Evolutionary conservation across 2,888 invertebrate genomes (phyloP).

Genomic region (Lasioglossum villosulum): DNA sequence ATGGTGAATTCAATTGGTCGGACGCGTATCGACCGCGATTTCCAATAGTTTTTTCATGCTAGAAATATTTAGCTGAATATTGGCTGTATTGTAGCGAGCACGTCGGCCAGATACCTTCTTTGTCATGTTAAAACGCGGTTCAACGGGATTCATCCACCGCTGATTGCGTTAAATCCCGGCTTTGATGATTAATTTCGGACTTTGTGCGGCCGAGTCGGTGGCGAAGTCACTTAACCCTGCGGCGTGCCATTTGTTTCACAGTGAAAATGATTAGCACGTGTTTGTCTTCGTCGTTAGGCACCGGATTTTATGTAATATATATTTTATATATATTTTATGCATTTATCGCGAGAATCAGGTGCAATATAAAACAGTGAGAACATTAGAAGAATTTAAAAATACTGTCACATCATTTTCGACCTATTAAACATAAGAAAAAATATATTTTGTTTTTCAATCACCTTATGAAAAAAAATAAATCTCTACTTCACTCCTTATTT

Average conservation of each 20-base stretch:
- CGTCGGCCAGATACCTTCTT: background rate
- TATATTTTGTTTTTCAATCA: too few species aligned
- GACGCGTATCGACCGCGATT: background rate
- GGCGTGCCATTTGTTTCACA: background rate
- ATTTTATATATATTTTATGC: too few species aligned
- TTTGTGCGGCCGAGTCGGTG: background rate
- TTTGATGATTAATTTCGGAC: background rate
- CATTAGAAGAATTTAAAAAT: too few species aligned
- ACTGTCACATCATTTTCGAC: too few species aligned
- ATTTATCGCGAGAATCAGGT: too few species aligned
- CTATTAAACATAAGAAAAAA: too few species aligned
- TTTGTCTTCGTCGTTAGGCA: background rate
- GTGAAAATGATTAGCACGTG: background rate
- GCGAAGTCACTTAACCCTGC: background rate
- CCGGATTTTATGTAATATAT: too few species aligned
- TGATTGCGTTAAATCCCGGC: background rate
- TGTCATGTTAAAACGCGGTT: background rate
- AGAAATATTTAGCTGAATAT: background rate
- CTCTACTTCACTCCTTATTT: too few species aligned
- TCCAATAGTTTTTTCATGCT: background rate
- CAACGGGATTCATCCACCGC: background rate
- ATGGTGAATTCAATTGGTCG: constrained; percentile 2
- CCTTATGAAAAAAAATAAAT: too few species aligned
- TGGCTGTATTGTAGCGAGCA: background rate
- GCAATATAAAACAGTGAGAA: too few species aligned